phyloP scores from a whole-genome alignment of 2,888 invertebrate species.

The Furcula furcula region DNA sequence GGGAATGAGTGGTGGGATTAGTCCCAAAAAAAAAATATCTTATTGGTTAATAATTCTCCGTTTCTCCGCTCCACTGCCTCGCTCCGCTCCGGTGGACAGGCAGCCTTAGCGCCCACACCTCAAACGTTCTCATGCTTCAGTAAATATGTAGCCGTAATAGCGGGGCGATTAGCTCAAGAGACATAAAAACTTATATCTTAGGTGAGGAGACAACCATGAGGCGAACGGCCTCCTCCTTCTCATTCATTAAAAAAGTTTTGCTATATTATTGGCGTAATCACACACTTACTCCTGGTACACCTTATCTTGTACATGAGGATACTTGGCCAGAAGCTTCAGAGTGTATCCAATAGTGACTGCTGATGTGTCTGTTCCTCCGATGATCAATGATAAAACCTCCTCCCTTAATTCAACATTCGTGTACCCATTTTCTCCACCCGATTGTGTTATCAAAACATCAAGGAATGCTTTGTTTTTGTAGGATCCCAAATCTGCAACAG shows the following conservation, averaged over 20 bases:
- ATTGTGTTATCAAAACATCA: conserved; percentile 72
- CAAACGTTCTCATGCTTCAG: too few species aligned
- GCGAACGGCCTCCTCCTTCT: too few species aligned
- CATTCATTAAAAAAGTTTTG: background rate
- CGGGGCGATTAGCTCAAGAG: too few species aligned
- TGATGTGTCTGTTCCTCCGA: conserved; percentile 76
- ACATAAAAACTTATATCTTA: too few species aligned
- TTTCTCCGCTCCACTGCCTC: too few species aligned
- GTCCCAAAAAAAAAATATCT: too few species aligned
- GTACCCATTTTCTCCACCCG: conserved; percentile 68
- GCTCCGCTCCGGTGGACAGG: too few species aligned
- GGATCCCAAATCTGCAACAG: conserved; percentile 40
- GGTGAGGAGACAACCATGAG: too few species aligned
- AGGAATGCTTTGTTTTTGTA: conserved; percentile 73
- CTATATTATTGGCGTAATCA: background rate
- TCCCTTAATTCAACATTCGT: conserved; percentile 75
- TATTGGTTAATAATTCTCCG: too few species aligned
- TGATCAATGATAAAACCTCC: conserved; percentile 77
- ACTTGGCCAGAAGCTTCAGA: conserved; percentile 55
- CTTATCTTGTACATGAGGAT: conserved; percentile 63
- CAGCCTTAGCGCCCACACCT: too few species aligned
- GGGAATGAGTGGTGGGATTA: too few species aligned
- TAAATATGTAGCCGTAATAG: too few species aligned
- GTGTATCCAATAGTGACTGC: conserved; percentile 59
- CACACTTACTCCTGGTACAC: conserved; percentile 54